Base-by-base conservation (phyloP, 1,140 invertebrate genomes). In the Hormaphis cornu region DNA sequence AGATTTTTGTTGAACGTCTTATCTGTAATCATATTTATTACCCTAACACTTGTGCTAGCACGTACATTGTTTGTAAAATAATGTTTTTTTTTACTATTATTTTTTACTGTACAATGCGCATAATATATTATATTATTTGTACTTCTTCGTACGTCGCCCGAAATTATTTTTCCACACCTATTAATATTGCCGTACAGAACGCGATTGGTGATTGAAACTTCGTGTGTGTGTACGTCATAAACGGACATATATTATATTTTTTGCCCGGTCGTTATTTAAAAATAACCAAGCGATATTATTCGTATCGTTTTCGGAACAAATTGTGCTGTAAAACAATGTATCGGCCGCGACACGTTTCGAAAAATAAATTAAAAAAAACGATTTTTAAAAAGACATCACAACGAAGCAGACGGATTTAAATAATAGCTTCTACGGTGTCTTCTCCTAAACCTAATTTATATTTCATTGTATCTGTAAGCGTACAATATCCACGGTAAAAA, bases 311-410 rank as follows among this genome's bases (percentile, higher is more conserved):
- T 40, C 40, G 33, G 35, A 58, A 58, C 33, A 58, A 58, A 40
- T 37, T 35, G 35, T 58, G 37, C 37, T 56, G 30, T 56, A 56
- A 56, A 56, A 22, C 53, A 37, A 56, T 37, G 54, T 40, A 33
- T 40, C n/a, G n/a, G n/a, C 33, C 33, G 5, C 14, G 6, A 58
- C 33, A 58, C 54, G 37, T 58, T 40, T 58, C 12, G 10, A 24
- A 20, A 56, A 37, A 56, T 24, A 58, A 40, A 58, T 40, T 58
- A 10, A 58, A 58, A 40, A 33, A 37, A 20, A 58, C 33, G 20
- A 58, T 58, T 58, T 40, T 58, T 37, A 58, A 58, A 58, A 58
- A 58, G 20, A 58, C 54, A 58, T 58, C 54, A 58, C 16, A 40
- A 40, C 54, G 40, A 56, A 30, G 53, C 24, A 22, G 33, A 40